phyloP scores from a whole-genome alignment of 2,888 invertebrate species.

The Buathra laborator region DNA sequence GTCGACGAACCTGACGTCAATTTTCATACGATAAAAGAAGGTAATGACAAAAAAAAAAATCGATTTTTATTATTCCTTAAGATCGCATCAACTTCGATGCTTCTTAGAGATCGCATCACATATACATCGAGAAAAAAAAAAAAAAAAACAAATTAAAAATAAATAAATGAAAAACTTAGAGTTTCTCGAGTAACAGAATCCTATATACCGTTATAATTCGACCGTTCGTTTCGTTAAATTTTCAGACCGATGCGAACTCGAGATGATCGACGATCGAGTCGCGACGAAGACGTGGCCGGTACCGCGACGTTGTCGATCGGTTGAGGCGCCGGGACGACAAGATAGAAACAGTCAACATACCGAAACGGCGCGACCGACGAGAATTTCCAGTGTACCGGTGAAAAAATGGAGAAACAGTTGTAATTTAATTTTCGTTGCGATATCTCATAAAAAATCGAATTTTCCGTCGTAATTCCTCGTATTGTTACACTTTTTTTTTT shows the following conservation, averaged over 20 bases:
- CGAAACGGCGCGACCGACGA: slow-evolving; percentile 74
- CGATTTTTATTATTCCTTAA: neutral
- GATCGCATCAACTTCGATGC: too few relatives aligned
- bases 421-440: slow-evolving; percentile 1
- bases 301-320: slow-evolving; percentile 79
- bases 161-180: too few relatives aligned
- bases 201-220: neutral
- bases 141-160: too few relatives aligned
- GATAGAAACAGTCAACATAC: slow-evolving; percentile 69
- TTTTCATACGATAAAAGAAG: neutral
- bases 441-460: too few relatives aligned
- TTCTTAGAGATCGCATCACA: too few relatives aligned
- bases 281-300: slow-evolving; percentile 42
- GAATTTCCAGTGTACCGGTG: slow-evolving; percentile 56
- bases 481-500: slow-evolving; percentile 1
- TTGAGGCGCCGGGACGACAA: slow-evolving; percentile 68
- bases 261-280: neutral
- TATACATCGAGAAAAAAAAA: too few relatives aligned
- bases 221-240: neutral
- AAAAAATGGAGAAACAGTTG: slow-evolving; percentile 17
- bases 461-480: neutral
- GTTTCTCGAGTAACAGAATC: too few relatives aligned
- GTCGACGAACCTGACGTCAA: slow-evolving; percentile 83
- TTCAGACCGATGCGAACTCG: neutral
- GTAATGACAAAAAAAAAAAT: neutral